Base-by-base conservation (phyloP, 2,888 invertebrate genomes). In the Drosophila leonis region DNA sequence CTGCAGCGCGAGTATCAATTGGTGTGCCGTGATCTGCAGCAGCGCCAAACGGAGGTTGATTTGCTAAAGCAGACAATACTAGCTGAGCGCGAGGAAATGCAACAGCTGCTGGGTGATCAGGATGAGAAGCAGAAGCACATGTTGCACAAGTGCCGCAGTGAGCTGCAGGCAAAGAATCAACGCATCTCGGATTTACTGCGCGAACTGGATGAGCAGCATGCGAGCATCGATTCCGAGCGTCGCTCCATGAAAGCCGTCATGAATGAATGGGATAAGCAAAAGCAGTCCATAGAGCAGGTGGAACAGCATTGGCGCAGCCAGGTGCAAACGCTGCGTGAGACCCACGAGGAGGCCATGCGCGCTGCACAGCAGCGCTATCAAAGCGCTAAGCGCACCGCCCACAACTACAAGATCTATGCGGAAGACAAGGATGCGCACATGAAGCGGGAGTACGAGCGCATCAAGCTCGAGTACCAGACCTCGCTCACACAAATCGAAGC, bases 381-480 rank as follows among this genome's bases (percentile, higher is more conserved):
- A 81, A 94, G 94, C 62, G 94, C 94, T 3, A 95, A 95, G 90
- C 94, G 94, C 83, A 95, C 94, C 35, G 94, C 95, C 35, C 93
- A 93, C 29, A 95, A 95, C 87, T 95, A 95, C 86, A 95, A 95
- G 95, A 94, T 95, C 74, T 95, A 95, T 79, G 94, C 95, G 20
- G 93, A 94, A 33, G 95, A 95, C 76, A 95, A 95, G 81, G 95
- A 95, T 69, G 94, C 94, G 31, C 95, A 95, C 84, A 94, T 95
- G 75, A 93, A 94, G 78, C 94, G 94, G 66, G 95, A 96, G 90
- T 94, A 95, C 88, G 94, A 94, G 72, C 93, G 95, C 44, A 94
- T 95, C 80, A 95, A 95, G 82, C 93, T 94, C 44, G 95, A 94
- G 74, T 95, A 95, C 70, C 90, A 92, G 42, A 67, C 83, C 12